These are phyloP conservation scores for Tupaia tana DNA, from an alignment of 2,113 vertebrate genomes.

Conservation along the genomic window DNA sequence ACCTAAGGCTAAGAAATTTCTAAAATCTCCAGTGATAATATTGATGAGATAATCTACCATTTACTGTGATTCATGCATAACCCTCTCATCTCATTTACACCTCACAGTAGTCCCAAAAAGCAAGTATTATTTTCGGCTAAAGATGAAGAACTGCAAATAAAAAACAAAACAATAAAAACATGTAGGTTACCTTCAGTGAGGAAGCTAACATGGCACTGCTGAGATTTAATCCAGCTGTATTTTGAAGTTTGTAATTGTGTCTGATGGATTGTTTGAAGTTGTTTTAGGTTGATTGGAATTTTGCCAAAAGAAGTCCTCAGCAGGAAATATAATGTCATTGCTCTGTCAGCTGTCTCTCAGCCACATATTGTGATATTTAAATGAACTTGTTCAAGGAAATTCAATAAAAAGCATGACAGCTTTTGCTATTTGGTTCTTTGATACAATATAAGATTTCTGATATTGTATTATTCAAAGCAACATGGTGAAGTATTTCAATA, in stretches of 20 bases:
- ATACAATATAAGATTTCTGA: slow-evolving; percentile 22
- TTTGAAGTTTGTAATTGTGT: background rate
- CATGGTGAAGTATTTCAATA: background rate
- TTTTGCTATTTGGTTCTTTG: background rate
- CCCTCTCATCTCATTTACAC: background rate
- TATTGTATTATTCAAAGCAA: background rate
- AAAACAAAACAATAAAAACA: background rate
- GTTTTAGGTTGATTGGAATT: background rate
- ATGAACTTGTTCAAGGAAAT: background rate
- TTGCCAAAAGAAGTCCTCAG: background rate
- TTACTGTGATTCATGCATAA: background rate
- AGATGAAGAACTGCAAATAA: background rate
- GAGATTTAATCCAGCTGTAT: background rate
- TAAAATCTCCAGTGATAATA: background rate
- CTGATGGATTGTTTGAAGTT: background rate
- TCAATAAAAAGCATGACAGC: background rate
- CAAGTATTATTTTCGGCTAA: background rate
- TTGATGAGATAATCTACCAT: background rate
- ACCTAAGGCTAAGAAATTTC: background rate
- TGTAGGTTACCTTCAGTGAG: background rate
- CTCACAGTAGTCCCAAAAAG: background rate
- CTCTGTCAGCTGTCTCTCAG: background rate
- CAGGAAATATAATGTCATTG: background rate
- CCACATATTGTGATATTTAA: background rate
- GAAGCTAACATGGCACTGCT: background rate